Base-by-base conservation (phyloP, 2,113 vertebrate genomes). In the Oriolus oriolus region DNA sequence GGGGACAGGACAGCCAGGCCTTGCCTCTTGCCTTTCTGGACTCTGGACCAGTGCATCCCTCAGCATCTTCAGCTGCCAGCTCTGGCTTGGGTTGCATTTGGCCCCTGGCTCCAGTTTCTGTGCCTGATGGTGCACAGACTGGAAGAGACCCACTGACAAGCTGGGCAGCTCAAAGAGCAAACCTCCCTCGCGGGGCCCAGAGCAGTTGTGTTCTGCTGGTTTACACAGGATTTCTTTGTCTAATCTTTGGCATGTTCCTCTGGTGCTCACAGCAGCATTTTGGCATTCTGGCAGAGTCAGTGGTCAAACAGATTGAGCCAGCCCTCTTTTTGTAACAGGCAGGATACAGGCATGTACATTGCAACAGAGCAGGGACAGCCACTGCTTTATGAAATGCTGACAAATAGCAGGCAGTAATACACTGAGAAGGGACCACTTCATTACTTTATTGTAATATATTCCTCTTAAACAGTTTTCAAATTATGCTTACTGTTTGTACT, bases 211-310 rank as follows among this genome's bases (percentile, higher is more conserved):
- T 41, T 21, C 50, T 65, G 31, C 27, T 10, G 2, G 47, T 85
- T 84, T 65, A 39, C 81, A 77, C 57, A 54, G 22, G 21, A 53
- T 82, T 89, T 93, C 53, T 89, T 87, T 50, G 30, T 73, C 56
- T 74, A 30, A 63, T 84, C n/a, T 91, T 64, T 76, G 57, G 14
- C 47, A 5, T 39, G 27, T 81, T 92, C 23, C 56, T 86, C 44
- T 78, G 56, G 41, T 77, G 41, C 61, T 84, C 54, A 31, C 89
- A 87, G 53, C 41, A 81, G 31, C 37, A 6, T 82, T 91, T 90
- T 76, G 57, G 4, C 44, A 20, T 76, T 69, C 50, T 66, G 63
- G n/a, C 63, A 39, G 45, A 57, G 53, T 31, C 16, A 59, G 41
- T 37, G 65, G 31, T 75, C 49, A 39, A 57, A 60, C 13, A 89